These are phyloP conservation scores for Phyllotreta striolata DNA, from an alignment of 2,888 invertebrate genomes.

Conservation along the genomic window DNA sequence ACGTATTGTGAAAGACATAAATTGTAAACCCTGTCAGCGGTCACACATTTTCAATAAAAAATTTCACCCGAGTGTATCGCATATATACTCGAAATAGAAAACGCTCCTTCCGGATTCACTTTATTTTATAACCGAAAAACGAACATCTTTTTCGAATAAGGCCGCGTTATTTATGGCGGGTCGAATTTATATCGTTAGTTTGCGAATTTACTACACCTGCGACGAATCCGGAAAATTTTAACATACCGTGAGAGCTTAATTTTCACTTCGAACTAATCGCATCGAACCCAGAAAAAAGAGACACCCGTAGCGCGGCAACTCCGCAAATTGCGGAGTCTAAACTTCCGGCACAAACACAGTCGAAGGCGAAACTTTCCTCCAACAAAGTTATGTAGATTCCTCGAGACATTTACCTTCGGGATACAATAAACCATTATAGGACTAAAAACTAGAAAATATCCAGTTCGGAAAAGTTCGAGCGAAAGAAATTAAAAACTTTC, in stretches of 20 bases:
- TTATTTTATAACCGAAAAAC: conserved; percentile 36
- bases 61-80: conserved; percentile 40
- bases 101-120: conserved; percentile 33
- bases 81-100: conserved; percentile 33
- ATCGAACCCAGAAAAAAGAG: too few species aligned
- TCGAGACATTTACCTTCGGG: conserved; percentile 28
- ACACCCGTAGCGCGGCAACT: not conserved
- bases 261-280: too few species aligned
- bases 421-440: conserved; percentile 32
- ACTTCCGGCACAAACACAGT: conserved; percentile 25
- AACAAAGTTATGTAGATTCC: conserved; percentile 31
- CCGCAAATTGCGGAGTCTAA: conserved; percentile 25
- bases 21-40: conserved; percentile 35
- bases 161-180: conserved; percentile 24
- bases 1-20: conserved; percentile 32
- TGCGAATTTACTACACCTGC: conserved; percentile 2
- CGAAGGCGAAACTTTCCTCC: conserved; percentile 26
- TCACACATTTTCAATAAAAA: conserved; percentile 41
- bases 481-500: conserved; percentile 27
- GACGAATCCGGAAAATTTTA: not conserved
- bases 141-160: conserved; percentile 29
- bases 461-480: conserved; percentile 26
- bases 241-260: too few species aligned
- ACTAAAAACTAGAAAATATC: conserved; percentile 29
- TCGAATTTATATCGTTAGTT: conserved; percentile 1